These are phyloP conservation scores for Biston betularia DNA, from an alignment of 2,888 invertebrate species.

Conservation along the genomic window DNA sequence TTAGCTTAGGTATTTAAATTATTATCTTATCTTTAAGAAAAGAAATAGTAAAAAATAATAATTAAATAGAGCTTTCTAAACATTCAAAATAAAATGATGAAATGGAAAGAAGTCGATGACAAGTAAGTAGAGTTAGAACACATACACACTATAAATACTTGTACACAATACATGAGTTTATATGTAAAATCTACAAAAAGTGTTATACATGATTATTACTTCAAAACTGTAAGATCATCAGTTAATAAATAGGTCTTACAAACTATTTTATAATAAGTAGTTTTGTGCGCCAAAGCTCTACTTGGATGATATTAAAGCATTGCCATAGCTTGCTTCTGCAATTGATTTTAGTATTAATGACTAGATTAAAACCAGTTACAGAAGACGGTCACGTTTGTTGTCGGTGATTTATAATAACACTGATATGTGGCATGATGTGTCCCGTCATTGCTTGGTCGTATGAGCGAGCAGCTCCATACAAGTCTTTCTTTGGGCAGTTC, in stretches of 20 bases:
- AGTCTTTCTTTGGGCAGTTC: constrained; percentile 52
- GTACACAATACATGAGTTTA: constrained; percentile 83
- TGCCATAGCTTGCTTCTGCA: constrained; percentile 52
- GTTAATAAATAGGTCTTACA: constrained; percentile 75
- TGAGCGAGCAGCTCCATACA: constrained; percentile 57
- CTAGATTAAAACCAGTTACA: constrained; percentile 50
- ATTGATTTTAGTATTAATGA: constrained; percentile 42
- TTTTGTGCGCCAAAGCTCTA: constrained; percentile 84
- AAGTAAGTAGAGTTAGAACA: constrained; percentile 67
- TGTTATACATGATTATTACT: constrained; percentile 81
- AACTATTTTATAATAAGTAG: constrained; percentile 72
- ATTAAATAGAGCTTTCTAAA: constrained; percentile 16
- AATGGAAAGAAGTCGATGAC: constrained; percentile 60
- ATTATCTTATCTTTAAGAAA: constrained; percentile 25
- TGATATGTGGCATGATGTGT: constrained; percentile 85
- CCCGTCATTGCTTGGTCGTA: constrained; percentile 77
- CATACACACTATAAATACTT: constrained; percentile 78
- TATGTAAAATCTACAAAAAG: constrained; percentile 83
- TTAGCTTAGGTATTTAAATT: constrained; percentile 21
- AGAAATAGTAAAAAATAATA: constrained; percentile 39
- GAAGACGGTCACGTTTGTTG: constrained; percentile 56
- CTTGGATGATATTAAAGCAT: constrained; percentile 75
- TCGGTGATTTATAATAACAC: constrained; percentile 65
- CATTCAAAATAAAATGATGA: constrained; percentile 45
- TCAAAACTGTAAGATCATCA: constrained; percentile 77